Percentiles rank a stretch among this genome's conserved stretches.
These are phyloP conservation scores for Pandion haliaetus DNA, from an alignment of 2,113 vertebrate genomes.

Conservation along the genomic window DNA sequence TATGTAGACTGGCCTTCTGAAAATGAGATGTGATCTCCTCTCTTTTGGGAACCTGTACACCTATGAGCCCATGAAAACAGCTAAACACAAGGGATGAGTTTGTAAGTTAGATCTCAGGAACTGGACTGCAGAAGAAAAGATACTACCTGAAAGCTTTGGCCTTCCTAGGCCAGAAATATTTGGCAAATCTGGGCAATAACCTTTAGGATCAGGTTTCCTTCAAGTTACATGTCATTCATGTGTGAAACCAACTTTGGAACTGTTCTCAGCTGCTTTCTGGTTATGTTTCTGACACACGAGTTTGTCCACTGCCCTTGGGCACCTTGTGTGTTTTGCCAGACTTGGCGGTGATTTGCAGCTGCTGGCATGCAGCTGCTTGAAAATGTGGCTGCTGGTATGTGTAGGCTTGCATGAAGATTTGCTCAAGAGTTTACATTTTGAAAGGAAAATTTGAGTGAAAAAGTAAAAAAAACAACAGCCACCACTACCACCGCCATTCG, in stretches of 20 bases:
- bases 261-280: not conserved
- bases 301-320: not conserved
- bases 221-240: not conserved
- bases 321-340: not conserved
- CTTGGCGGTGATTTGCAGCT: not conserved
- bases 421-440: not conserved
- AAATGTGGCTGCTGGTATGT: not conserved
- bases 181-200: not conserved
- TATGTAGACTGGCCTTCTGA: not conserved
- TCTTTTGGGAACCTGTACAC: not conserved
- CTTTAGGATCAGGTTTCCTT: not conserved
- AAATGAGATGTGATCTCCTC: not conserved
- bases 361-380: not conserved
- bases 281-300: not conserved
- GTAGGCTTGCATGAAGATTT: not conserved
- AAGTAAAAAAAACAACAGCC: not conserved
- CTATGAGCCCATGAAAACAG: not conserved
- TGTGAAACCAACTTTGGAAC: not conserved
- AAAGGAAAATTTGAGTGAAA: not conserved
- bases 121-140: not conserved
- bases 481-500: not conserved
- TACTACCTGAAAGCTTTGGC: not conserved
- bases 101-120: not conserved
- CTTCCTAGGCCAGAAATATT: not conserved
- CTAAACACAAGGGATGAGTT: not conserved